Base-by-base conservation (phyloP, 2,888 invertebrate species). In the Melikaiella ostensackeni region DNA sequence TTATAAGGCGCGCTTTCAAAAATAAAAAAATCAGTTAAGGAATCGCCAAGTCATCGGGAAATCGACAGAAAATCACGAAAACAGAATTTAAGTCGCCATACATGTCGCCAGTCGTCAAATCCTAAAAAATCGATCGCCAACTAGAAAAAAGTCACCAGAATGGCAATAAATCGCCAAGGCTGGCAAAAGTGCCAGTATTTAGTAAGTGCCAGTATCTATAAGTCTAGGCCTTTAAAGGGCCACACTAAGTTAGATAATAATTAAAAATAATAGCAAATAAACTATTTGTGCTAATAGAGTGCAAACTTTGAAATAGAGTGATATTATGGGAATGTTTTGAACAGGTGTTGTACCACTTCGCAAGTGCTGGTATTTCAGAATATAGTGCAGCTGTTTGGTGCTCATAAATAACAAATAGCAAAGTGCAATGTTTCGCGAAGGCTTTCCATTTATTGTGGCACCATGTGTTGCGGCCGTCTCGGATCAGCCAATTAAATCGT, bases 341-440 rank as follows among this genome's bases (percentile, higher is more conserved):
- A 50, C 50, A 50, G n/a, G 3, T 21, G 50, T 50, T 8, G n/a
- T 50, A 9, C 9, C n/a, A 50, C 6, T 50, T 21, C 8, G 9
- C 9, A 21, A 50, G 50, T 55, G 21, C 55, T 21, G 21, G 21
- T 21, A 55, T 21, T 55, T 55, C 9, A 21, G 55, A 55, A 55
- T 21, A 27, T 42, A 6, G 46, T 9, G 42, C 46, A 66, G 24
- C n/a, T 42, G 66, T 35, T 66, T 24, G 27, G 66, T 27, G 19
- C 27, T 46, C 42, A 46, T 66, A 66, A 66, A 66, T 66, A 66
- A 46, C n/a, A 27, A 66, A 66, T 66, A 66, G 46, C n/a, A 66
- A 66, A 66, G 42, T 66, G 66, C 46, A 46, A 46, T 66, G 42
- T 66, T 27, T 66, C 38, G 19, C 42, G 27, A 27, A 21, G 21